Evolutionary conservation across 2,888 invertebrate genomes (phyloP).

Genomic region (Rhodophaea formosa): DNA sequence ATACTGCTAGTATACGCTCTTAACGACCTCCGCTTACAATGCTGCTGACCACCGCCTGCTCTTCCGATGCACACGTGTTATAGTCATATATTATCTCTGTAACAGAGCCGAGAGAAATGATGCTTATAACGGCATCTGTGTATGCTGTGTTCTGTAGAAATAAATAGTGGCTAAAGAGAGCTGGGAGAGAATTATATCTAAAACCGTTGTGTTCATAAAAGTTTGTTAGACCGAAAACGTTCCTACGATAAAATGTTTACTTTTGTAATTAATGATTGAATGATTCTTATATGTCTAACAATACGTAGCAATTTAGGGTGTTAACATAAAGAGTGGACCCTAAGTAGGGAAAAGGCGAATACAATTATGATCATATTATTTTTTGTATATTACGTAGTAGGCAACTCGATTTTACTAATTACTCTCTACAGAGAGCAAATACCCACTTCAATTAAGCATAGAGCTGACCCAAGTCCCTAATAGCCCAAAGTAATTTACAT

Average conservation of each 20-base stretch:
- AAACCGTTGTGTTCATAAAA: neutral
- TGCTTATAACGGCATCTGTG: neutral
- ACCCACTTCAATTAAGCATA: neutral
- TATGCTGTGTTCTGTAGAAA: neutral
- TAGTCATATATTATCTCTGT: conserved; percentile 9
- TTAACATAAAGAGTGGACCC: no score
- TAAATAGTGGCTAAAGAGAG: neutral
- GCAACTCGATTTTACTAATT: neutral
- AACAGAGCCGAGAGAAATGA: neutral
- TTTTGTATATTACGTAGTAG: no score
- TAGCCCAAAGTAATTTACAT: neutral
- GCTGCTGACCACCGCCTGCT: conserved; percentile 4
- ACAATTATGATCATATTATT: no score
- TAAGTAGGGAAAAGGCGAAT: no score
- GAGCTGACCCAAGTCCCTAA: neutral
- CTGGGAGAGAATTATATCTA: neutral
- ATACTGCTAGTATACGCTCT: no score
- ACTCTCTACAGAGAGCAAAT: neutral
- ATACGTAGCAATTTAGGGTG: no score
- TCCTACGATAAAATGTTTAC: no score
- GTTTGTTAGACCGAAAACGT: no score
- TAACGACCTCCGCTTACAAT: conserved; percentile 14
- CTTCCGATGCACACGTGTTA: conserved; percentile 13
- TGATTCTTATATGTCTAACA: no score
- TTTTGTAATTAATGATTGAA: no score